Conservation (phyloP, 2,113 vertebrate genomes). For the Notarius lentiginosus region DNA sequence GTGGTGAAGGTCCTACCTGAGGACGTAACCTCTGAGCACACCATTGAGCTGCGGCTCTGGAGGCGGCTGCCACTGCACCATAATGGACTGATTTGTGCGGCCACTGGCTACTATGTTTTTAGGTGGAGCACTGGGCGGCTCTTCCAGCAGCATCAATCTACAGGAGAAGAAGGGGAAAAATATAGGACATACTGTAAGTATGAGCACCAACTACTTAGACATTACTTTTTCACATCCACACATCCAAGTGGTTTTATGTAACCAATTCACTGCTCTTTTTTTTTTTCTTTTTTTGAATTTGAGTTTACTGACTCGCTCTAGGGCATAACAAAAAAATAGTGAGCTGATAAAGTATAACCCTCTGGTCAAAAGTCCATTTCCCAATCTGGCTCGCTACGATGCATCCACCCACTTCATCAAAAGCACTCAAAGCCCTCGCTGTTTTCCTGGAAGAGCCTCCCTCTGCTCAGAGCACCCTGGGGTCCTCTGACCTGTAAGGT, state of each 20-base stretch:
- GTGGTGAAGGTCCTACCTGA: constrained; percentile 74
- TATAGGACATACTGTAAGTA: not conserved
- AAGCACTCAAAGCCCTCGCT: constrained; percentile 39
- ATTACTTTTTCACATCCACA: not conserved
- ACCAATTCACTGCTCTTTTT: constrained; percentile 7
- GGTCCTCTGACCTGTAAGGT: constrained; percentile 21
- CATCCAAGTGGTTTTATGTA: constrained; percentile 17
- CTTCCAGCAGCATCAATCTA: constrained; percentile 90
- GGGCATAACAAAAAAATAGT: constrained; percentile 20
- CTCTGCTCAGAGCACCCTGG: constrained; percentile 10
- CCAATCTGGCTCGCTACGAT: constrained; percentile 26
- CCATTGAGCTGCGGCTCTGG: constrained; percentile 92
- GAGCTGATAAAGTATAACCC: constrained; percentile 39
- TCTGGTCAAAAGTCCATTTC: constrained; percentile 45
- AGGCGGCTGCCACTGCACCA: constrained; percentile 98
- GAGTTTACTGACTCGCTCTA: not conserved
- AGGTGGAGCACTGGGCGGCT: constrained; percentile 89
- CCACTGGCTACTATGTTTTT: constrained; percentile 96
- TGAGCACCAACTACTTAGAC: not conserved
- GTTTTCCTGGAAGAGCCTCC: constrained; percentile 20
- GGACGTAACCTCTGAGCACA: constrained; percentile 86
- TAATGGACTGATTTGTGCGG: constrained; percentile 95
- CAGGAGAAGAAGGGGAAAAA: not conserved
- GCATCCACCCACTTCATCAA: constrained; percentile 48
- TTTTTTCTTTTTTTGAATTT: not conserved